phyloP scores from a whole-genome alignment of 2,113 vertebrate genomes.

The Protobothrops flavoviridis region DNA sequence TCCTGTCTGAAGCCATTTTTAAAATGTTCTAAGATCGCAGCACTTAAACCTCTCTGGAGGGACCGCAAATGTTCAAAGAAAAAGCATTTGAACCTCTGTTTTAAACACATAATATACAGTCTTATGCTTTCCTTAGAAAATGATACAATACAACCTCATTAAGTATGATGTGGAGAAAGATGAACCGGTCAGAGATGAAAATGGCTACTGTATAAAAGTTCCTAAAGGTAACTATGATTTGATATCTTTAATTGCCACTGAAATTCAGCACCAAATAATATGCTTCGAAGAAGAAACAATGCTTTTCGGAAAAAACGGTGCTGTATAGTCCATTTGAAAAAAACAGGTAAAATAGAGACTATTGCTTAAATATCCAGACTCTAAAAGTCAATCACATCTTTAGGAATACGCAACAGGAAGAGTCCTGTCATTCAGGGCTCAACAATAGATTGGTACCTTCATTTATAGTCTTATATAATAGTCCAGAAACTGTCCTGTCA shows the following conservation, averaged over 20 bases:
- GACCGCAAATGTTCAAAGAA: neutral
- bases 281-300: neutral
- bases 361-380: neutral
- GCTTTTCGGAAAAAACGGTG: neutral
- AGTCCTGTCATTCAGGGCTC: neutral
- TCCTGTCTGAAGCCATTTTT: neutral
- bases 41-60: neutral
- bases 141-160: constrained; percentile 72
- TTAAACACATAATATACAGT: neutral
- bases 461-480: neutral
- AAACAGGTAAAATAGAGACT: neutral
- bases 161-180: constrained; percentile 83
- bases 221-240: constrained; percentile 73
- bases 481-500: neutral
- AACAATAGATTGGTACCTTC: neutral
- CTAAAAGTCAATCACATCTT: neutral
- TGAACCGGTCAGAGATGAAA: constrained; percentile 74
- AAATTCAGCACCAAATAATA: neutral
- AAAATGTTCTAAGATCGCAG: neutral
- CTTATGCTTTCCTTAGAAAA: constrained; percentile 60
- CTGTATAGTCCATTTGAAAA: neutral
- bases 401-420: neutral
- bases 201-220: constrained; percentile 78
- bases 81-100: neutral
- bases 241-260: neutral